Conservation (phyloP, 2,113 vertebrate genomes). For the Anas platyrhynchos region DNA sequence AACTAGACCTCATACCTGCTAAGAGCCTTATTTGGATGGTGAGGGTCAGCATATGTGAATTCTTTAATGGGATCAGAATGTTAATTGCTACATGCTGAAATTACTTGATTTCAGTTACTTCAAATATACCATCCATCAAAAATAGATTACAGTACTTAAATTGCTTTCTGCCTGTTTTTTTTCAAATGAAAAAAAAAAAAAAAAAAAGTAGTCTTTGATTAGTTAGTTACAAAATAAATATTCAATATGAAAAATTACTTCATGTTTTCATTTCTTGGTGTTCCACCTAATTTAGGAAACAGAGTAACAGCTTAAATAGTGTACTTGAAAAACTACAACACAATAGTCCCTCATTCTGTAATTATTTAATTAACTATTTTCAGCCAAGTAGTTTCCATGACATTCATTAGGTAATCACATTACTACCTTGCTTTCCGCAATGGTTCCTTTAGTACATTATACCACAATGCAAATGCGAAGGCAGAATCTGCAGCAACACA, state of each 20-base stretch:
- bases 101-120: constrained; percentile 34
- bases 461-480: neutral
- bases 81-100: constrained; percentile 47
- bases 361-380: neutral
- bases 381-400: neutral
- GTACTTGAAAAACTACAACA: neutral
- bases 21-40: neutral
- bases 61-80: neutral
- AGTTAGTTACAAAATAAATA: neutral
- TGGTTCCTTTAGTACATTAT: neutral
- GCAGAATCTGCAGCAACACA: neutral
- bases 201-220: neutral
- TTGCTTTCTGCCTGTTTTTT: constrained; percentile 25
- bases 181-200: neutral
- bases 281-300: neutral
- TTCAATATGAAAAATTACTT: neutral
- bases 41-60: constrained; percentile 10
- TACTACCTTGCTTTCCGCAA: neutral
- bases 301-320: neutral
- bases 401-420: neutral
- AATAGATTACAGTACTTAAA: constrained; percentile 57
- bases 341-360: neutral
- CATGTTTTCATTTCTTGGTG: neutral
- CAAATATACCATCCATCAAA: constrained; percentile 32
- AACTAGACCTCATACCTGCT: constrained; percentile 1